phyloP scores from a whole-genome alignment of 64 coral and sea anemone species.

The Catalaphyllia jardinei region DNA sequence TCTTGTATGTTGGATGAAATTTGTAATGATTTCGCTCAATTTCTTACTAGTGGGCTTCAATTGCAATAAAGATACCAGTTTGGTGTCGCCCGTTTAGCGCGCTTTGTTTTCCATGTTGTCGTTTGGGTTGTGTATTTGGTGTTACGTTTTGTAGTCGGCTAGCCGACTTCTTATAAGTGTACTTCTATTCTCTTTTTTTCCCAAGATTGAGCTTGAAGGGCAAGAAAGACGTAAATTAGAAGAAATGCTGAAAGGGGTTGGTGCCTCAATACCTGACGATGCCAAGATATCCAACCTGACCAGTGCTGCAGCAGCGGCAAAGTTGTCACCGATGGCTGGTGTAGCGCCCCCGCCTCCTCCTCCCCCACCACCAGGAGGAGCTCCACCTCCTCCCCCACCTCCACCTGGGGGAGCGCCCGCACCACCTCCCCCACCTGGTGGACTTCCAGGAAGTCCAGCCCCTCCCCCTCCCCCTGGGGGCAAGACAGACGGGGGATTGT shows the following conservation, averaged over 20 bases:
- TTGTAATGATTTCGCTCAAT: too few relatives aligned
- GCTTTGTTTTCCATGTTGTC: too few relatives aligned
- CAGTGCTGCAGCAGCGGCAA: slow-evolving; percentile 57
- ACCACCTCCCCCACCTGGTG: slow-evolving; percentile 67
- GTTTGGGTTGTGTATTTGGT: too few relatives aligned
- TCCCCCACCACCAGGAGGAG: slow-evolving; percentile 60
- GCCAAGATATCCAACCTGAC: slow-evolving; percentile 81
- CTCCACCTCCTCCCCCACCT: slow-evolving; percentile 60
- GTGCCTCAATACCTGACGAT: slow-evolving; percentile 94
- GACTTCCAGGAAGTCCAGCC: slow-evolving; percentile 29
- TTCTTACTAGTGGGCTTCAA: too few relatives aligned
- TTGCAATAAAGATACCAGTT: too few relatives aligned
- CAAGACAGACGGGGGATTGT: slow-evolving; percentile 49
- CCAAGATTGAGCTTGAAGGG: slow-evolving; percentile 81
- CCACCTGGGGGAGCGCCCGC: slow-evolving; percentile 69
- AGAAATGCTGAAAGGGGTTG: slow-evolving; percentile 91
- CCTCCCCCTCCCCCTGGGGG: slow-evolving; percentile 60
- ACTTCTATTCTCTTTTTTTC: neutral
- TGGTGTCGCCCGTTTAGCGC: too few relatives aligned
- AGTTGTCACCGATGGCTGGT: slow-evolving; percentile 69
- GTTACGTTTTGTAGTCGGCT: too few relatives aligned
- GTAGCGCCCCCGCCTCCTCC: slow-evolving; percentile 74
- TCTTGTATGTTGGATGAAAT: too few relatives aligned
- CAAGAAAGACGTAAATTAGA: slow-evolving; percentile 75
- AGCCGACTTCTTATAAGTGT: neutral